Base-by-base conservation (phyloP, 2,113 vertebrate genomes). In the Callithrix jacchus region DNA sequence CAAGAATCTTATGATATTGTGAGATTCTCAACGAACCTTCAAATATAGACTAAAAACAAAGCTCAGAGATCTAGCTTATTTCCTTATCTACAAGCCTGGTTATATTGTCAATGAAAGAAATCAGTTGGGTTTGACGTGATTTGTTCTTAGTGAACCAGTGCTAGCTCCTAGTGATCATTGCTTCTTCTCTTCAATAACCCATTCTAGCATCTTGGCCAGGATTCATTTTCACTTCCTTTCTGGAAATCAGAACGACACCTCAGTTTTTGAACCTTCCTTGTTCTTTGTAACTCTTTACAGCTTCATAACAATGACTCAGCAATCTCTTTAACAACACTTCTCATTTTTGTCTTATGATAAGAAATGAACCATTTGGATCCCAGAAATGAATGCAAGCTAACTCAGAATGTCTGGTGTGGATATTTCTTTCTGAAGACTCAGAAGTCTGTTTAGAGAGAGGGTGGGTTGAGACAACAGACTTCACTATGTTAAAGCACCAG, bases 1-100 rank as follows among this genome's bases (percentile, higher is more conserved):
- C 5, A 91, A 95, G 81, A 40, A 84, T 89, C 74, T 83, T 54
- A 54, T 10, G 73, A 71, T 73, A 93, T 79, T 89, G n/a, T 79
- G 74, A 93, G n/a, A 37, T 87, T 80, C 32, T 97, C 74, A 87
- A 77, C 83, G 40, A 90, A 68, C 73, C 1, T 27, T 71, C 10
- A 71, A 87, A 94, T 32, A 52, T 1, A 88, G n/a, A 54, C 76
- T 84, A 71, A 95, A 64, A 90, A 49, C 30, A 58, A 70, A 91
- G 30, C 30, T 56, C 27, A 27, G 30, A 89, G 76, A 66, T 87
- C 32, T 74, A 30, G 9, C 7, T 70, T 79, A 54, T 35, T 82
- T 94, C 23, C 89, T 81, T 71, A 52, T 49, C 35, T 87, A 17
- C 6, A 90, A 37, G 42, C 42, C 58, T 45, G 8, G 66, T 54